Base-by-base conservation (phyloP, 1,140 invertebrate species). In the Pseudachorutes palmiensis region DNA sequence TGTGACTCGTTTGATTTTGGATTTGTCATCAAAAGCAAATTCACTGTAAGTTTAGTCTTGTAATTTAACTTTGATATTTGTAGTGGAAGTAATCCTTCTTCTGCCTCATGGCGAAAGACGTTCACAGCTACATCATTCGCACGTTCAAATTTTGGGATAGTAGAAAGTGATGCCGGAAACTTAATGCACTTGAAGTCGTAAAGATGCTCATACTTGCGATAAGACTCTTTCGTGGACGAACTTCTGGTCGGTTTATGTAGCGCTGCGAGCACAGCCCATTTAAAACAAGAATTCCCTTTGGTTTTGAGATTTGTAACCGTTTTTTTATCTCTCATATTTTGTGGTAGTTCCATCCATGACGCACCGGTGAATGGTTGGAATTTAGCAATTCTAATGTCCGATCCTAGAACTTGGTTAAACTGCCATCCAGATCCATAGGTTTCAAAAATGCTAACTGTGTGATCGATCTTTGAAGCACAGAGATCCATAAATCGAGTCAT, bases 381-480 rank as follows among this genome's bases (percentile, higher is more conserved):
- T 63, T 63, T 63, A 12, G 9, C 33, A 24, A 63, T 41, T 26
- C 31, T 5, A 9, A 63, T 32, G 29, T 63, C 61, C 2, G 31
- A 32, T 26, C 61, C 61, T 5, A 41, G 3, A 28, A 63, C 26
- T 19, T 63, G 12, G n/a, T 41, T 19, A 9, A 63, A 48, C 28
- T 31, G n/a, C 61, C 61, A 63, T 45, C 61, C 61, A 5, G 61
- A 63, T 24, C 61, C 61, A 28, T 45, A 63, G 22, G 9, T 9
- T 45, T 63, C 30, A 48, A 63, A 63, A 41, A 63, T 45, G 14
- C 24, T 26, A 12, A 63, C 61, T 3, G 61, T 45, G 33, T 45
- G 36, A 12, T 63, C 33, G 29, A 63, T 63, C 29, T 63, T 63
- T 22, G 26, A 28, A 2, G 22, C 12, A 60, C 58, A 60, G 9